Evolutionary conservation across 2,888 invertebrate genomes (phyloP).

Genomic region (Spisula subtruncata): DNA sequence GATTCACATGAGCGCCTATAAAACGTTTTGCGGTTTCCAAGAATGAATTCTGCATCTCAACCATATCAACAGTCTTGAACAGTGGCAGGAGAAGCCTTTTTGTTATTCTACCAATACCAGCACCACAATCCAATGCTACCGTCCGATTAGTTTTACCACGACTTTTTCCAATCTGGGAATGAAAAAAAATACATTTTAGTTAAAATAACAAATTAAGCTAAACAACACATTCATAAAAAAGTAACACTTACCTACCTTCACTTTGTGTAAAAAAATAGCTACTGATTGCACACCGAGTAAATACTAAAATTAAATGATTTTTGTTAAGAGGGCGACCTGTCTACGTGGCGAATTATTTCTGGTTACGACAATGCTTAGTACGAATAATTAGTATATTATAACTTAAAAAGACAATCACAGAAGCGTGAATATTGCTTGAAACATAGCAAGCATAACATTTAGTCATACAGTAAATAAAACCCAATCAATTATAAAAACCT

Average conservation of each 20-base stretch:
- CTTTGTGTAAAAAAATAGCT: too few species aligned
- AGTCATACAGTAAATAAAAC: too few species aligned
- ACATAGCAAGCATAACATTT: too few species aligned
- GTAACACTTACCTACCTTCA: too few species aligned
- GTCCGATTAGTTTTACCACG: slow-evolving; percentile 89
- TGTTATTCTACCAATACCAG: slow-evolving; percentile 98
- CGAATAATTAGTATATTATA: neutral
- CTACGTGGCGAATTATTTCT: neutral
- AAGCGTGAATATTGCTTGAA: too few species aligned
- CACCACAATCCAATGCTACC: slow-evolving; percentile 97
- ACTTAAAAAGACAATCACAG: too few species aligned
- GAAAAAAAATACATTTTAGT: too few species aligned
- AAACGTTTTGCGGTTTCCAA: slow-evolving; percentile 90
- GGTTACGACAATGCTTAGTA: neutral
- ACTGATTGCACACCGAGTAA: too few species aligned
- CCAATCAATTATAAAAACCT: slow-evolving; percentile 72
- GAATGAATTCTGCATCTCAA: slow-evolving; percentile 96
- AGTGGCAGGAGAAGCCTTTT: slow-evolving; percentile 93
- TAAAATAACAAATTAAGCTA: slow-evolving; percentile 26
- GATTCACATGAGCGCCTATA: slow-evolving; percentile 81
- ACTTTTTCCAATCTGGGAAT: slow-evolving; percentile 84
- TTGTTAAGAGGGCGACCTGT: too few species aligned
- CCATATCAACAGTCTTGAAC: slow-evolving; percentile 95
- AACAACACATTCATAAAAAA: too few species aligned
- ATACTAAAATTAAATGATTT: too few species aligned